A percentile compares a stretch with the other conserved stretches of the same genome.
Conservation (phyloP, 2,113 vertebrate species). For the Oncorhynchus mykiss region DNA sequence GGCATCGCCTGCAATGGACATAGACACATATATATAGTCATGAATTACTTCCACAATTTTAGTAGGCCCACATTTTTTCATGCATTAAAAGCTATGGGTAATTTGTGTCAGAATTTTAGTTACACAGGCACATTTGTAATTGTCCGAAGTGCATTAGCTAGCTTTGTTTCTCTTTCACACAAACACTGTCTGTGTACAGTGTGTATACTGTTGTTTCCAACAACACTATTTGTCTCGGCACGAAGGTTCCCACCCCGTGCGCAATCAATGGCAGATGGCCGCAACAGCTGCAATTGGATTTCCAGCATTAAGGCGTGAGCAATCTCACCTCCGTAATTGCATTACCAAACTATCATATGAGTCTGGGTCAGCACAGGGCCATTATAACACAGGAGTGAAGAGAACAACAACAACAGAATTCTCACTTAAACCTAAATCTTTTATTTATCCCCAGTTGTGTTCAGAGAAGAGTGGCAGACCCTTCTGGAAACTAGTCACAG, state of each 20-base stretch:
- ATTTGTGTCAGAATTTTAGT: background rate
- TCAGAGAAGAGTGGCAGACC: slow-evolving; percentile 2
- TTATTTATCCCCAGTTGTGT: background rate
- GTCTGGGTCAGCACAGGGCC: slow-evolving; percentile 40
- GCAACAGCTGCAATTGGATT: slow-evolving; percentile 59
- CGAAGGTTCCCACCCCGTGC: slow-evolving; percentile 40
- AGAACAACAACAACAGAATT: slow-evolving; percentile 20
- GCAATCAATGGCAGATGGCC: slow-evolving; percentile 62
- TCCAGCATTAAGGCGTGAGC: slow-evolving; percentile 57
- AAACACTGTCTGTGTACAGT: background rate
- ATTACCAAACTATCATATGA: slow-evolving; percentile 61
- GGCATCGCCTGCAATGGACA: slow-evolving; percentile 78
- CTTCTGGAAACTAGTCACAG: slow-evolving; percentile 18
- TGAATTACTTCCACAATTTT: too few species aligned
- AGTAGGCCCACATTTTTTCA: too few species aligned
- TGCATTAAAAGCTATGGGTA: too few species aligned
- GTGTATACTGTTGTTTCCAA: slow-evolving; percentile 32
- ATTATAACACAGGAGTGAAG: background rate
- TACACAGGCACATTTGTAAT: background rate
- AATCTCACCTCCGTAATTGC: slow-evolving; percentile 61
- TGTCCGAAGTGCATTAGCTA: background rate
- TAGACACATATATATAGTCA: background rate
- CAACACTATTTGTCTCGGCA: slow-evolving; percentile 48
- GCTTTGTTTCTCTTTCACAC: background rate
- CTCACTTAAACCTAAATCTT: slow-evolving; percentile 16